A percentile compares a stretch with the other conserved stretches of the same genome.
phyloP scores from a whole-genome alignment of 2,797 vertebrate species.

The Poeciliopsis infans region DNA sequence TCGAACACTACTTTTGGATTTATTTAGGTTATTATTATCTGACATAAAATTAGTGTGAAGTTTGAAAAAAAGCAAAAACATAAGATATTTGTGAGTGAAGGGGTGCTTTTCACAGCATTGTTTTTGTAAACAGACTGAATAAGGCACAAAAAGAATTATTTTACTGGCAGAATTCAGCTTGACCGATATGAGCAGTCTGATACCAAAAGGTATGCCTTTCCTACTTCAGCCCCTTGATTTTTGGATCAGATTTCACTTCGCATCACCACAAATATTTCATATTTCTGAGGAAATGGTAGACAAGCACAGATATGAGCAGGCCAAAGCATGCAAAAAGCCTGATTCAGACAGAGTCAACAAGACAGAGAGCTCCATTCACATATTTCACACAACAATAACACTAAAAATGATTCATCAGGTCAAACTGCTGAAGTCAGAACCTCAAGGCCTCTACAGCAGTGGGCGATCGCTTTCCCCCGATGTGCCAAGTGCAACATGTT shows the following conservation, averaged over 20 bases:
- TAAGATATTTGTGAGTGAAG: not conserved
- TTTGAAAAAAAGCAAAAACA: not conserved
- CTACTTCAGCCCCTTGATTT: not conserved
- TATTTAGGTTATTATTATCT: not conserved
- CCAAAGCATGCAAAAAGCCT: conserved; percentile 2
- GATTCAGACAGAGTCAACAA: not conserved
- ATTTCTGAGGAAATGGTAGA: not conserved
- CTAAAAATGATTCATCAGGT: conserved; percentile 31
- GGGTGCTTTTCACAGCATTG: not conserved
- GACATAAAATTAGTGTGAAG: not conserved
- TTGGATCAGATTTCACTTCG: conserved; percentile 7
- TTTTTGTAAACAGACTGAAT: not conserved
- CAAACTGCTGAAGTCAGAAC: conserved; percentile 18
- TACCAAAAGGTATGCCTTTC: not conserved
- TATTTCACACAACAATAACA: conserved; percentile 16
- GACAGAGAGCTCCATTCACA: conserved; percentile 30
- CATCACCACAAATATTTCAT: not conserved
- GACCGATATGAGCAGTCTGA: conserved; percentile 3
- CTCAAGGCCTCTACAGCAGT: conserved; percentile 8
- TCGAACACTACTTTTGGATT: not conserved
- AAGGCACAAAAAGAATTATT: not conserved
- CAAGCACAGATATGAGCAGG: conserved; percentile 2
- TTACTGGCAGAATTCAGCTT: not conserved
- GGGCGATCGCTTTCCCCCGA: conserved; percentile 8
- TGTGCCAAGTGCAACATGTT: conserved; percentile 6